phyloP scores from a whole-genome alignment of 2,797 vertebrate species.

The Phalloptychus januarius region DNA sequence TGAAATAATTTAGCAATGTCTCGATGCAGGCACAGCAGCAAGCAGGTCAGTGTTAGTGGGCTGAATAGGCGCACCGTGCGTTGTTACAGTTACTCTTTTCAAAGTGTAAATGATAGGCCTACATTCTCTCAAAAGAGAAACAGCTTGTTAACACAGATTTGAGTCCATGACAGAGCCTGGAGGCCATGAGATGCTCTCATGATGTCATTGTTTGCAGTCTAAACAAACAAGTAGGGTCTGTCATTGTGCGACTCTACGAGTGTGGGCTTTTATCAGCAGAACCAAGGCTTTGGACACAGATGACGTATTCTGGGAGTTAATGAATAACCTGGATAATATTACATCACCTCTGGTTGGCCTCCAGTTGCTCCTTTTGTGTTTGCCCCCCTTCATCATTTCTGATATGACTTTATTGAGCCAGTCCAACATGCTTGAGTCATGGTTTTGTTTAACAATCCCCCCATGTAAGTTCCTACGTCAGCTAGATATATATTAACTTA shows the following conservation, averaged over 20 bases:
- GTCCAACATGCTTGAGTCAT: conserved; percentile 28
- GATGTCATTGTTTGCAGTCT: conserved; percentile 66
- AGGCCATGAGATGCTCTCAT: conserved; percentile 35
- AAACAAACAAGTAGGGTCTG: conserved; percentile 52
- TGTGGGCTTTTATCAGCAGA: conserved; percentile 31
- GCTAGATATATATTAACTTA: conserved; percentile 17
- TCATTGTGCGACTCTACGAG: conserved; percentile 45
- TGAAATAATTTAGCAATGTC: not conserved
- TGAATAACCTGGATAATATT: conserved; percentile 75
- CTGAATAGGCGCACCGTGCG: conserved; percentile 8
- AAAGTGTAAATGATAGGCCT: conserved; percentile 16
- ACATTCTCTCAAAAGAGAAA: conserved; percentile 2
- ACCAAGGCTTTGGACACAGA: conserved; percentile 53
- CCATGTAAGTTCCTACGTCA: conserved; percentile 15
- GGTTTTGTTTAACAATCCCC: conserved; percentile 25
- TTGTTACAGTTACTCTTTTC: conserved; percentile 26
- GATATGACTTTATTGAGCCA: conserved; percentile 52
- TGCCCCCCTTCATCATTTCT: conserved; percentile 44
- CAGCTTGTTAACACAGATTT: conserved; percentile 29
- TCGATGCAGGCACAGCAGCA: not conserved
- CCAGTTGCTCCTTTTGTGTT: conserved; percentile 69
- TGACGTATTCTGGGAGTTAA: conserved; percentile 71
- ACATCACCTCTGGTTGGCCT: conserved; percentile 67
- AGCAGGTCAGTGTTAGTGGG: not conserved
- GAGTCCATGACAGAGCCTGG: conserved; percentile 23